Conservation (phyloP, 1,140 invertebrate species). For the Bradysia coprophila region DNA sequence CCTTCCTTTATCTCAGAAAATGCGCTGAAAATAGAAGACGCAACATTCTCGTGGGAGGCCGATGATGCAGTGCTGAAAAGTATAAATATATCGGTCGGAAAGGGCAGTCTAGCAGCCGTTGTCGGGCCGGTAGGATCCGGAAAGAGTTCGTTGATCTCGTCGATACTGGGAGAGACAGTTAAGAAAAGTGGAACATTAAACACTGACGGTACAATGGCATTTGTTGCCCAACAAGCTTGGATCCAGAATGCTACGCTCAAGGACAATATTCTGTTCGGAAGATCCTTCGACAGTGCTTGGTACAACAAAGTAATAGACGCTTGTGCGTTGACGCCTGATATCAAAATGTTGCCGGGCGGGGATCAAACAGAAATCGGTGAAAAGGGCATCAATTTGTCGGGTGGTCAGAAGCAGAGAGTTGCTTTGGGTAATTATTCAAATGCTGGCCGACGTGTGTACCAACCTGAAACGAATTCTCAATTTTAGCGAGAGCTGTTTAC, state of each 20-base stretch:
- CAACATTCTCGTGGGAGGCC: conserved; percentile 56
- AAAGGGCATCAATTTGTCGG: conserved; percentile 37
- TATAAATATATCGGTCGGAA: conserved; percentile 49
- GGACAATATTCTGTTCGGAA: conserved; percentile 56
- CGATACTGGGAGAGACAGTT: conserved; percentile 70
- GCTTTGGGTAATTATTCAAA: too few species aligned
- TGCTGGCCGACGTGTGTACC: too few species aligned
- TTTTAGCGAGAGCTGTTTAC: conserved; percentile 4
- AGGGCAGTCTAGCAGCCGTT: conserved; percentile 48
- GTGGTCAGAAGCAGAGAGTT: conserved; percentile 46
- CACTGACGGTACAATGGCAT: conserved; percentile 57
- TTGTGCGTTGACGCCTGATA: conserved; percentile 34
- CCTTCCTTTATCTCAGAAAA: too few species aligned
- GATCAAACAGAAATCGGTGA: conserved; percentile 38
- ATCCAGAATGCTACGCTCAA: conserved; percentile 73
- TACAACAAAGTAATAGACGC: conserved; percentile 24
- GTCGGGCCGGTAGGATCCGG: conserved; percentile 71
- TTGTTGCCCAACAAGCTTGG: conserved; percentile 79
- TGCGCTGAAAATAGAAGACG: conserved; percentile 55
- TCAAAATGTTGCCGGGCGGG: conserved; percentile 30
- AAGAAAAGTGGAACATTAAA: conserved; percentile 51
- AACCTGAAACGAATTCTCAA: too few species aligned
- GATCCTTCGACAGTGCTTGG: conserved; percentile 23
- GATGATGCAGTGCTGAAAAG: conserved; percentile 41
- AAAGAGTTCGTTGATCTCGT: conserved; percentile 60